Conservation (phyloP, 2,888 invertebrate species). For the Ypsolopha scabrella region DNA sequence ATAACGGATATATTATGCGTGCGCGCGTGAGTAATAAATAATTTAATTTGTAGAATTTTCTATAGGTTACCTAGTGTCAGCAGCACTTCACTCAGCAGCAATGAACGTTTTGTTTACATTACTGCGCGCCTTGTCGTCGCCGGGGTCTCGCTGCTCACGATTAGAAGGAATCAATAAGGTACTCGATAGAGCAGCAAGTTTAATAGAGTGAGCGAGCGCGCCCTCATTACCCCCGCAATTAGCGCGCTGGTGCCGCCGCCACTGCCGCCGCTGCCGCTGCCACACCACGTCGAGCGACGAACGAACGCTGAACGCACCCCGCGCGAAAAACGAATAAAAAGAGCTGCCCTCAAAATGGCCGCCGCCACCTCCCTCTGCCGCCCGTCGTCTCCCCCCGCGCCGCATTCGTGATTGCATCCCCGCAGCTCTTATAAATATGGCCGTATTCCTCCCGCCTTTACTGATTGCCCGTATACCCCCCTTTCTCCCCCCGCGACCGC, state of each 20-base stretch:
- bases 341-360: slow-evolving; percentile 82
- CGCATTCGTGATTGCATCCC: slow-evolving; percentile 71
- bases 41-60: slow-evolving; percentile 39
- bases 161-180: slow-evolving; percentile 69
- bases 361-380: slow-evolving; percentile 64
- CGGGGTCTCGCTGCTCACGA: slow-evolving; percentile 44
- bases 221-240: slow-evolving; percentile 71
- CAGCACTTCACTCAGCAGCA: no score
- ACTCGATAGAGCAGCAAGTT: slow-evolving; percentile 63
- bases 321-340: slow-evolving; percentile 72
- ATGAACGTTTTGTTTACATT: slow-evolving; percentile 51
- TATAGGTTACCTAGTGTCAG: background rate
- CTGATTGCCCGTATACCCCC: slow-evolving; percentile 73
- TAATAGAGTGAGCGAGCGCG: slow-evolving; percentile 68
- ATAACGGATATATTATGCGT: background rate
- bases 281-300: slow-evolving; percentile 3
- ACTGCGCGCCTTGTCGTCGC: slow-evolving; percentile 28
- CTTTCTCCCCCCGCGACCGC: slow-evolving; percentile 67
- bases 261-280: slow-evolving; percentile 1
- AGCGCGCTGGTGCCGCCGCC: slow-evolving; percentile 66
- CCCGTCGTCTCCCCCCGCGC: slow-evolving; percentile 57
- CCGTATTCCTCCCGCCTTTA: slow-evolving; percentile 72
- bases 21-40: slow-evolving; percentile 16
- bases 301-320: slow-evolving; percentile 45
- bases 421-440: slow-evolving; percentile 73